These are phyloP conservation scores for Zonotrichia albicollis DNA, from an alignment of 2,797 vertebrate species.

Conservation along the genomic window DNA sequence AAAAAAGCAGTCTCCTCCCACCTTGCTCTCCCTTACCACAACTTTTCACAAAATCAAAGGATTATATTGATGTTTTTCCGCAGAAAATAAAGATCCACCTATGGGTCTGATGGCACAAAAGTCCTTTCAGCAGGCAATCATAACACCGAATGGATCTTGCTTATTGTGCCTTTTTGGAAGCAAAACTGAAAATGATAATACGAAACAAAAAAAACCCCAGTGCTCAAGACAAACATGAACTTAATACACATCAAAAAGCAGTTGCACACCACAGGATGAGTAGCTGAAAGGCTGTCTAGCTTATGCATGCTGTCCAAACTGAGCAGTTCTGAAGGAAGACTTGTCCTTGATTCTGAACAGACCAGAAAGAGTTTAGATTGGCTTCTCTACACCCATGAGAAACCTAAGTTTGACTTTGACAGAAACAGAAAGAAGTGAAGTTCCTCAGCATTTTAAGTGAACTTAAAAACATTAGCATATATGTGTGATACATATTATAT, in stretches of 20 bases:
- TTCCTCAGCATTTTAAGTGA: background rate
- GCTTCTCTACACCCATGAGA: background rate
- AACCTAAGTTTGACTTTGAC: background rate
- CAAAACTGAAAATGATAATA: background rate
- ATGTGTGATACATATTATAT: background rate
- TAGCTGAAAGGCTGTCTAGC: background rate
- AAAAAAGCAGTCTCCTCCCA: background rate
- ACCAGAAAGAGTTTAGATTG: background rate
- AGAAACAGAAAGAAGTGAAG: background rate
- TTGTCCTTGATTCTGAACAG: background rate
- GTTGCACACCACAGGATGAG: background rate
- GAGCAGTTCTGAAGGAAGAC: background rate
- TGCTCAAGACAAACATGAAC: background rate
- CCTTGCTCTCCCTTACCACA: background rate
- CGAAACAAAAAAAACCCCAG: background rate
- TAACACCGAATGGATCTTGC: background rate
- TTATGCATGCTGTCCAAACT: background rate
- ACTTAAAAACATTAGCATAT: background rate
- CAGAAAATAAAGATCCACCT: background rate
- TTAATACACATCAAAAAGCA: background rate
- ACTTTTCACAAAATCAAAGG: background rate
- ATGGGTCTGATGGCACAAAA: background rate
- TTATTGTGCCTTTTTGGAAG: background rate
- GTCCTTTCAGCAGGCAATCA: background rate
- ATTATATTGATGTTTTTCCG: background rate